Base-by-base conservation (phyloP, 1,140 invertebrate species). In the Eriosoma lanigerum region DNA sequence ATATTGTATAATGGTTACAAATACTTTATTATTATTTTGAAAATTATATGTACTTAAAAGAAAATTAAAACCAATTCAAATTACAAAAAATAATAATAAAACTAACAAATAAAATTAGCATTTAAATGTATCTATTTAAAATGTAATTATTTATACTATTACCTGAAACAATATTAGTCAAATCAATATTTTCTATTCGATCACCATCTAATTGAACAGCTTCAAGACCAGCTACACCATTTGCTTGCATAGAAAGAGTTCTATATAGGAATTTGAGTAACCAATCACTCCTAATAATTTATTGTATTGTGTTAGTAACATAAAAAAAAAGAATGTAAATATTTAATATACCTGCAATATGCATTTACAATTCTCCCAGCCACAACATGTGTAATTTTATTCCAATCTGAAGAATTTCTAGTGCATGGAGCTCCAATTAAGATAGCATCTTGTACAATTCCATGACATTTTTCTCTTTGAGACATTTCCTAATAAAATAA, bases 371-470 rank as follows among this genome's bases (percentile, higher is more conserved):
- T 88, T 83, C 87, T 88, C 12, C 91, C 91, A 64, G 88, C 88
- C 0, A 92, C 90, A 50, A 92, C 88, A 81, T 84, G 85, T 0
- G 86, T 82, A 81, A 92, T 87, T 70, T 86, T 85, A 70, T 87
- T 84, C 91, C 91, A 92, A 26, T 88, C 84, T 81, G 85, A 85
- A 50, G 85, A 82, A 83, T 88, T 85, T 24, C 87, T 89, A 8
- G 89, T 86, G 52, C 91, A 89, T 15, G 92, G 92, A 9, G 91
- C 89, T 48, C 92, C 92, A 8, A 93, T 86, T 72, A 93, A 85
- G 76, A 92, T 87, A 0, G 90, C 92, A 85, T 93, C 91, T 84
- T 93, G 90, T 46, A 93, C 85, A 78, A 93, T 90, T 5, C 92
- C 92, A 83, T 90, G 88, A 80, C 85, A 86, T 66, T 86, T 86